Conservation (phyloP, 1,140 invertebrate species). For the Nasonia longicornis region DNA sequence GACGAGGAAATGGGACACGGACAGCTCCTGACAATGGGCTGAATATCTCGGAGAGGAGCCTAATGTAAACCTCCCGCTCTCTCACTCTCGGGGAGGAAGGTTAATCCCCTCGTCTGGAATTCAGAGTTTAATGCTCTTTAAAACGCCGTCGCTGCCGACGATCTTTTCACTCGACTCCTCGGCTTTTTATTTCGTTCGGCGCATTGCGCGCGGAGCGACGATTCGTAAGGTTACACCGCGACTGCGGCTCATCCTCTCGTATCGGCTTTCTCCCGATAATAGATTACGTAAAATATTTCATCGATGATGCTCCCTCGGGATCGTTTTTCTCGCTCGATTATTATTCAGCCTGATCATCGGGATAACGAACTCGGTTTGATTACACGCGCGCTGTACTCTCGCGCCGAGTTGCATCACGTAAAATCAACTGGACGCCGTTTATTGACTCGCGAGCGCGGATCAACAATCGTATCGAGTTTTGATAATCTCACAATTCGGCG, state of each 20-base stretch:
- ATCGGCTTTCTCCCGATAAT: not conserved
- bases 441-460: not conserved
- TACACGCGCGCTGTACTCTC: too few relatives aligned
- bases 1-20: conserved; percentile 41
- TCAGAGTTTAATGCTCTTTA: conserved; percentile 43
- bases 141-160: not conserved
- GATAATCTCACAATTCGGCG: too few relatives aligned
- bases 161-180: not conserved
- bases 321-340: not conserved
- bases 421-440: not conserved
- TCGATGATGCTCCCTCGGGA: not conserved
- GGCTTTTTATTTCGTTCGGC: not conserved
- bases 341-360: not conserved
- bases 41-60: conserved; percentile 11
- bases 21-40: conserved; percentile 38
- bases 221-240: not conserved
- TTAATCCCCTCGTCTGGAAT: conserved; percentile 45
- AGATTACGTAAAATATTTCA: conserved; percentile 26
- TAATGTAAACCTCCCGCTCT: conserved; percentile 23
- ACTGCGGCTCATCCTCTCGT: not conserved
- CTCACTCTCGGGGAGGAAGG: conserved; percentile 6
- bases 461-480: not conserved
- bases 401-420: too few relatives aligned
- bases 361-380: too few relatives aligned
- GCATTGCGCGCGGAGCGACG: not conserved